Evolutionary conservation across 2,797 vertebrate genomes (phyloP), one percentile per base, ranked within the genome.

Genomic region (Channallabes apus): DNA sequence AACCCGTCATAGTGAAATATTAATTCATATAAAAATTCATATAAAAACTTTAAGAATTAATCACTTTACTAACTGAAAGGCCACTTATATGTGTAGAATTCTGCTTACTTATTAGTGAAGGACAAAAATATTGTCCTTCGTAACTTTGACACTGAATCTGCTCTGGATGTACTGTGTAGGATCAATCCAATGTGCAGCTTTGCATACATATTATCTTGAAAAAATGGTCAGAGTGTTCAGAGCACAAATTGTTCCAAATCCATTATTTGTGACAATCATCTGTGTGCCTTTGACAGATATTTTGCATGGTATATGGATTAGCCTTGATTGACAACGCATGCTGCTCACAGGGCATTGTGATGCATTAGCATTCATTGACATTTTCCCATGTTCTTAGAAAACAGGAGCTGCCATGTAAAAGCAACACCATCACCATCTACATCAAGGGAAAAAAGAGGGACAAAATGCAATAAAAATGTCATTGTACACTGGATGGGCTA

Each of bases 281-380:
- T 89, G 69, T 84, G 85, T 41, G 88, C 90, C 90, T 91, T 87
- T 90, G 92, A 91, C 89, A 86, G 82, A 83, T 88, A 88, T 81
- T 86, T 81, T 83, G 87, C 79, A 67, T 75, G 80, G 86, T 87
- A 90, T 91, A 89, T 65, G 88, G 89, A 91, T 91, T 88, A 89
- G 80, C 87, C 88, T 91, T 94, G 93, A 94, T 72, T 92, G 93
- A 92, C 90, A 86, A 80, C 24, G 38, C 73, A 83, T 0, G 35
- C 85, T 87, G 84, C 89, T 92, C 90, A 85, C 87, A 88, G 90
- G 89, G 91, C 89, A 89, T 92, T 92, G 93, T 85, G 35, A 83
- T 76, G 85, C 85, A 95, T 95, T 95, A 94, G 93, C 91, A 95
- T 95, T 92, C 93, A 75, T 65, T 94, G 94, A 94, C 94, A 95